These are phyloP conservation scores for Gymnopithys bicolor DNA, from an alignment of 2,797 vertebrate genomes.

Conservation along the genomic window DNA sequence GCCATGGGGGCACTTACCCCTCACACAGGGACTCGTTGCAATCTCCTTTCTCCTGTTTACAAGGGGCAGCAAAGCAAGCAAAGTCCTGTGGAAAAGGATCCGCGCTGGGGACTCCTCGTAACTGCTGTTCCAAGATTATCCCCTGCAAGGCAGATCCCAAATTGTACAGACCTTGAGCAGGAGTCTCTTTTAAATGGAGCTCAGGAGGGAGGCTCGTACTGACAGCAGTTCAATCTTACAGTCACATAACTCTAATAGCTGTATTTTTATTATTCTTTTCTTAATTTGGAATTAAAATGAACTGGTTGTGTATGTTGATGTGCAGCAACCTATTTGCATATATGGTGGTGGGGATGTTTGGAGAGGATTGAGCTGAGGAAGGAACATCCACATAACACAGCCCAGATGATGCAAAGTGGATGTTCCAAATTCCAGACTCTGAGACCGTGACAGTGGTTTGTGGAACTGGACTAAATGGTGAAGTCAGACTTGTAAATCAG, in stretches of 20 bases:
- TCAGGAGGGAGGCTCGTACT: not conserved
- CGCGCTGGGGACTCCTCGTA: accelerated
- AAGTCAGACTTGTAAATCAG: not conserved
- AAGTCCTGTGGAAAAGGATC: not conserved
- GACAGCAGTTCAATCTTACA: not conserved
- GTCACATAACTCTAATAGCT: not conserved
- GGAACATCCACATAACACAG: not conserved
- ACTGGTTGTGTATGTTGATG: not conserved
- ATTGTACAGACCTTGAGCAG: not conserved
- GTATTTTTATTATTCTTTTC: not conserved
- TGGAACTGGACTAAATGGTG: not conserved
- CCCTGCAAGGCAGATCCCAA: not conserved
- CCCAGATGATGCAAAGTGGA: not conserved
- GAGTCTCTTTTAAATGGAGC: not conserved
- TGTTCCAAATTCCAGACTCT: not conserved
- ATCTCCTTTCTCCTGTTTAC: not conserved
- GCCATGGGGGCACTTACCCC: not conserved
- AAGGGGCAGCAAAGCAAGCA: not conserved
- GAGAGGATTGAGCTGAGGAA: not conserved
- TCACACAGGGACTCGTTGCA: not conserved
- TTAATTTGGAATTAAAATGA: not conserved
- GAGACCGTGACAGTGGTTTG: not conserved
- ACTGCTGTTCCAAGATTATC: not conserved
- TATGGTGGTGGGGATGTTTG: not conserved
- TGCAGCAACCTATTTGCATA: not conserved